phyloP scores from a whole-genome alignment of 2,797 vertebrate species.

The Coilia nasus region DNA sequence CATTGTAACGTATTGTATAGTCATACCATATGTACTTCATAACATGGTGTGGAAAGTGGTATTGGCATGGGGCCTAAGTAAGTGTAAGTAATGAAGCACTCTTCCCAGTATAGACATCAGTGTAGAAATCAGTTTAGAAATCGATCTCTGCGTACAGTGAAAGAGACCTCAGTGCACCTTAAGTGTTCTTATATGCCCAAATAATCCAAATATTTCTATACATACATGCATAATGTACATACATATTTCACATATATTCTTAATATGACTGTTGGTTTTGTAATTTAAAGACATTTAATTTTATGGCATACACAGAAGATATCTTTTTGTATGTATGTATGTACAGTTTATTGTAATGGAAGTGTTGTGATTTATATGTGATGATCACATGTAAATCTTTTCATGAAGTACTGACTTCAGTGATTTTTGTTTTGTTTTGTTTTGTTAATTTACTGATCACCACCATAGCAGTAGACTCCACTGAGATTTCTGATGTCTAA shows the following conservation, averaged over 20 bases:
- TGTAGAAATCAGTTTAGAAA: neutral
- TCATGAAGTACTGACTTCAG: slow-evolving; percentile 6
- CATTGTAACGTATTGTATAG: neutral
- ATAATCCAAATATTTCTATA: slow-evolving; percentile 57
- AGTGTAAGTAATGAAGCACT: neutral
- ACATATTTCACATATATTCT: slow-evolving; percentile 64
- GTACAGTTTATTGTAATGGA: neutral
- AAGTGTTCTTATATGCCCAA: slow-evolving; percentile 68
- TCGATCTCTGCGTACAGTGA: neutral
- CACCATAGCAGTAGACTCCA: slow-evolving; percentile 23
- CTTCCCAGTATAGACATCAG: neutral
- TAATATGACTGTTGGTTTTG: slow-evolving; percentile 53
- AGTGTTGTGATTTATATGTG: slow-evolving; percentile 13
- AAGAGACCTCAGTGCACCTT: slow-evolving; percentile 74
- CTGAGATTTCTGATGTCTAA: slow-evolving; percentile 3
- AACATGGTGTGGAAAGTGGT: neutral
- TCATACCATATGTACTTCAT: neutral
- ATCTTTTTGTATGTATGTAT: slow-evolving; percentile 1
- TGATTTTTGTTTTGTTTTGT: slow-evolving; percentile 56
- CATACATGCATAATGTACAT: slow-evolving; percentile 59
- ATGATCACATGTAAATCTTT: slow-evolving; percentile 17
- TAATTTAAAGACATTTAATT: slow-evolving; percentile 78
- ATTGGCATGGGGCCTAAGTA: neutral
- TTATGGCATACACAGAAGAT: slow-evolving; percentile 7
- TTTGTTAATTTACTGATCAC: slow-evolving; percentile 48